phyloP scores from a whole-genome alignment of 2,113 vertebrate genomes.

The Beaufortia kweichowensis region DNA sequence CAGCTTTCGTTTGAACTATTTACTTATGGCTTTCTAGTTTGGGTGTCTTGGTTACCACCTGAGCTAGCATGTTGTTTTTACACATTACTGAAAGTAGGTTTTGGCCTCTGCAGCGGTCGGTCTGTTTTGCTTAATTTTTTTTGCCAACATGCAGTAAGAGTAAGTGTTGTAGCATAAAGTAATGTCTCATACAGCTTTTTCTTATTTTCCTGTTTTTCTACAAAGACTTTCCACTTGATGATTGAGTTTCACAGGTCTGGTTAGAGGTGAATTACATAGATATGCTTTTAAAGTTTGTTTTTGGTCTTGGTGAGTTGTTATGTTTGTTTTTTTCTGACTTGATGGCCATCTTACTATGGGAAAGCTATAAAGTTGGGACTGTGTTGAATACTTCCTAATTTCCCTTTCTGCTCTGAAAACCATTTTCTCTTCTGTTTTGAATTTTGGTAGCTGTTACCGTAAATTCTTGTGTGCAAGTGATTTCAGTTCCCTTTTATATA shows the following conservation, averaged over 20 bases:
- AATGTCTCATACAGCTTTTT: constrained; percentile 21
- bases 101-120: constrained; percentile 39
- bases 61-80: constrained; percentile 60
- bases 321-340: constrained; percentile 38
- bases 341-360: constrained; percentile 35
- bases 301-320: constrained; percentile 23
- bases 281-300: constrained; percentile 32
- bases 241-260: constrained; percentile 46
- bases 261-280: constrained; percentile 24
- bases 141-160: constrained; percentile 37
- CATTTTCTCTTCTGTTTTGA: constrained; percentile 51
- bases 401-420: constrained; percentile 47
- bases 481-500: constrained; percentile 31
- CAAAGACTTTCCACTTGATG: constrained; percentile 17
- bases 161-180: constrained; percentile 28
- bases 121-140: constrained; percentile 41
- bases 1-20: constrained; percentile 21
- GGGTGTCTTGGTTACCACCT: constrained; percentile 46
- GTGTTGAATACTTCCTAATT: constrained; percentile 34
- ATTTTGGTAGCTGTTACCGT: constrained; percentile 55
- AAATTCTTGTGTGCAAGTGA: constrained; percentile 43
- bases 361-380: constrained; percentile 37
- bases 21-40: constrained; percentile 39
- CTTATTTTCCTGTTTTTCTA: constrained; percentile 29
- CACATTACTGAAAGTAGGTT: constrained; percentile 50